Base-by-base conservation (phyloP, 2,888 invertebrate genomes). In the Andrena camellia region DNA sequence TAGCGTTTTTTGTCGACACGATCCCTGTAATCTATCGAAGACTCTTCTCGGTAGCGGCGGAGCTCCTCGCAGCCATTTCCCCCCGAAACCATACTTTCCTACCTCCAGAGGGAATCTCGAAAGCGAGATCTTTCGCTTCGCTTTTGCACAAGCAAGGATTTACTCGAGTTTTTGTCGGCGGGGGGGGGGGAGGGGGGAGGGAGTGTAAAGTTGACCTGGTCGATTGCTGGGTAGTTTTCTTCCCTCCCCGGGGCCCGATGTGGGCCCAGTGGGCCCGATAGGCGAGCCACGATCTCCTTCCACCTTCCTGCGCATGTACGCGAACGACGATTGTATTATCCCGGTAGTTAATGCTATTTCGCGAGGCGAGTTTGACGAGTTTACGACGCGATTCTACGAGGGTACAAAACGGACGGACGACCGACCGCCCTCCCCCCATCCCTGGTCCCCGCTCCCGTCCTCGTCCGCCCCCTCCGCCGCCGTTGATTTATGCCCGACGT, bases 401-500 rank as follows among this genome's bases (percentile, higher is more conserved):
- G 91, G 88, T 90, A 88, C 86, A 88, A 84, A 90, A 87, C 84
- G 89, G 89, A 90, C 85, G 92, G 88, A 89, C 71, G 73, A 4
- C 63, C 78, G 64, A 31, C 29, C 68, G 10, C 59, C 60, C 60
- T 52, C 72, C 63, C 6, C 59, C 60, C 60, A 52, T 70, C 63
- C 6, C 59, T 68, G 84, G 60, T 10, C 57, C 70, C 84, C 86
- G 89, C 81, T 5, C 71, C 64, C 59, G 33, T 20, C 71, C 13
- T 57, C 67, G 57, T 70, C 78, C 72, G 68, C 54, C 71, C 69
- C 29, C 72, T 69, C 85, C 87, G 90, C 83, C 86, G 80, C 85
- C 90, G 86, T 89, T 94, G 94, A 94, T 94, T 94, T 94, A 94
- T 93, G 93, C 90, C 84, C 91, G 91, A 93, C 93, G 92, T 93